Percentiles rank a stretch among this genome's conserved stretches.
Evolutionary conservation across 2,113 vertebrate species (phyloP).

Genomic region (Motacilla alba): DNA sequence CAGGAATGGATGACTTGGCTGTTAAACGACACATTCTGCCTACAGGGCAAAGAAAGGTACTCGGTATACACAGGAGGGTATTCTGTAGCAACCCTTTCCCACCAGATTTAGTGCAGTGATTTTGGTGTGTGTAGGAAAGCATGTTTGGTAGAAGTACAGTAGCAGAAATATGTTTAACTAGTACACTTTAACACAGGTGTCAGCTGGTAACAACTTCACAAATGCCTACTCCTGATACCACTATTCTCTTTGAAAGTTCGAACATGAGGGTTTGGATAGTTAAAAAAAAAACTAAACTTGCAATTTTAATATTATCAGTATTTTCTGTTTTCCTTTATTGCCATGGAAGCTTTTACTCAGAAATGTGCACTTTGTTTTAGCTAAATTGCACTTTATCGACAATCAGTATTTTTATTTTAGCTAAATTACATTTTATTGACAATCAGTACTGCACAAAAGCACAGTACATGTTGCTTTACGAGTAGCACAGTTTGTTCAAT

Average conservation of each 20-base stretch:
- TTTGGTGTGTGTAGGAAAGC: neutral
- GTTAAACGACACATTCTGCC: neutral
- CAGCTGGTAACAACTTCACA: neutral
- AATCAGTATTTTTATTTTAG: neutral
- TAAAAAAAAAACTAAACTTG: neutral
- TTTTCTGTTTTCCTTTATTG: neutral
- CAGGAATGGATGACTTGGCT: neutral
- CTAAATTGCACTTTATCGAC: neutral
- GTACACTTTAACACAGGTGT: neutral
- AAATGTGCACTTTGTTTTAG: neutral
- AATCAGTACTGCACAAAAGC: neutral
- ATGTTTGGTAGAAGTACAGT: neutral
- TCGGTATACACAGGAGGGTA: neutral
- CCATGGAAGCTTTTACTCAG: neutral
- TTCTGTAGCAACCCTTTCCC: neutral
- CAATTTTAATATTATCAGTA: neutral
- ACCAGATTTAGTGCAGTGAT: neutral
- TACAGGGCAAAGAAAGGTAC: neutral
- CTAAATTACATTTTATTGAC: conserved; percentile 13
- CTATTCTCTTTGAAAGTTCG: neutral
- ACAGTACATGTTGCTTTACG: neutral
- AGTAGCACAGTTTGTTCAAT: neutral
- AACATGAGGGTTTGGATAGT: neutral
- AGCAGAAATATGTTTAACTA: neutral
- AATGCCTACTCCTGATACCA: neutral